Conservation (phyloP, 2,888 invertebrate genomes). For the Pelosia muscerda region DNA sequence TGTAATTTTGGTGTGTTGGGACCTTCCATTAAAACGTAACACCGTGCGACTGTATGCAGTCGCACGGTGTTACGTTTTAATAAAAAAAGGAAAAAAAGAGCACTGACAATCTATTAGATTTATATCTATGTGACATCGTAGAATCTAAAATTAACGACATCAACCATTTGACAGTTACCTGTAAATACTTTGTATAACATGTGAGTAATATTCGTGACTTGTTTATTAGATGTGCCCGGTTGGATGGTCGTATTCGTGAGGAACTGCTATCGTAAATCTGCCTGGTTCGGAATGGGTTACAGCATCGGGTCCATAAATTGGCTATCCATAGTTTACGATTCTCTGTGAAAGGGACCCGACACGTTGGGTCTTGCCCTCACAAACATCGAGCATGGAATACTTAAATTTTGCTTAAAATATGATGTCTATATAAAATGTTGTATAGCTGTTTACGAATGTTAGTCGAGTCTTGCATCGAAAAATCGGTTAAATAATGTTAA, state of each 20-base stretch:
- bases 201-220: conserved; percentile 60
- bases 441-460: background rate
- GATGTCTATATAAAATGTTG: conserved; percentile 6
- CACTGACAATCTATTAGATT: background rate
- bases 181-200: conserved; percentile 44
- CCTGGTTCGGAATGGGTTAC: conserved; percentile 77
- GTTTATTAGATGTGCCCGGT: conserved; percentile 72
- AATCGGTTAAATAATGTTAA: background rate
- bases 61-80: background rate
- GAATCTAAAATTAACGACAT: background rate
- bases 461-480: background rate
- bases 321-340: conserved; percentile 82
- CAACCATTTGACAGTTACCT: conserved; percentile 20
- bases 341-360: conserved; percentile 73
- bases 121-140: background rate
- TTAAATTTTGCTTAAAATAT: conserved; percentile 49
- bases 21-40: too few species aligned
- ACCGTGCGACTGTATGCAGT: too few species aligned
- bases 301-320: conserved; percentile 81
- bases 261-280: conserved; percentile 80
- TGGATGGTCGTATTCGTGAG: conserved; percentile 75
- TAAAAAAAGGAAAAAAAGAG: background rate
- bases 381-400: conserved; percentile 59
- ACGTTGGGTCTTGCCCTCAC: conserved; percentile 58
- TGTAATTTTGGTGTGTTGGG: too few species aligned